Evolutionary conservation across 1,140 invertebrate species (phyloP), one percentile per base, ranked within the genome.

Genomic region (Trypoxylus dichotomus): DNA sequence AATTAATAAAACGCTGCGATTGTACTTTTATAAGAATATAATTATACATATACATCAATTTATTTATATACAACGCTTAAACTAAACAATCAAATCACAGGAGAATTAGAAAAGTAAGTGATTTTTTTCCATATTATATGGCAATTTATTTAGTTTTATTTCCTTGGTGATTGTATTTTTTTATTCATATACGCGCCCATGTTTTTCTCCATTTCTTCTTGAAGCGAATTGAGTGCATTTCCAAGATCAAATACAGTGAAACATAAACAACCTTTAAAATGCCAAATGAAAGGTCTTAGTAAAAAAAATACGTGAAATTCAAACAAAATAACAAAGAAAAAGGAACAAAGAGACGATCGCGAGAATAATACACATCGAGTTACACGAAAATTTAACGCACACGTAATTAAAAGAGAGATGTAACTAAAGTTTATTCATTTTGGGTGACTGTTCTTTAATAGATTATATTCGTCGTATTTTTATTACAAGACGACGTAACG

Each of bases 401-500:
- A 32, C 32, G 32, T 3, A 32, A 32, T 3, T 32, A 32, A 2
- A 32, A 32, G 7, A 32, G 2, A 32, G 32, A 7, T 32, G 32
- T 2, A 32, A 32, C 32, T 32, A 32, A 32, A 2, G 2, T 32
- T 32, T 32, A 32, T 32, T n/a, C 2, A 32, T 32, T 32, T 32
- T 32, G 32, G 32, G 32, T 54, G 15, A 47, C 43, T 10, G 5
- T n/a, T 19, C 15, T 11, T 72, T 58, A 86, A 82, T 86, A 86
- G 82, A 86, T 86, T 68, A 86, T 81, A 80, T 86, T 83, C 37
- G 79, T 81, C 54, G 84, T 76, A 43, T 82, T 82, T 80, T 85
- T 85, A 27, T 79, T 83, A 78, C 82, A 83, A 60, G 88, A 87
- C n/a, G 90, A 91, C 0, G 88, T 90, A 19, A 91, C 88, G 37